Evolutionary conservation across 2,888 invertebrate genomes (phyloP), one percentile per base, ranked within the genome.

Genomic region (Stenolophus ochropezus): DNA sequence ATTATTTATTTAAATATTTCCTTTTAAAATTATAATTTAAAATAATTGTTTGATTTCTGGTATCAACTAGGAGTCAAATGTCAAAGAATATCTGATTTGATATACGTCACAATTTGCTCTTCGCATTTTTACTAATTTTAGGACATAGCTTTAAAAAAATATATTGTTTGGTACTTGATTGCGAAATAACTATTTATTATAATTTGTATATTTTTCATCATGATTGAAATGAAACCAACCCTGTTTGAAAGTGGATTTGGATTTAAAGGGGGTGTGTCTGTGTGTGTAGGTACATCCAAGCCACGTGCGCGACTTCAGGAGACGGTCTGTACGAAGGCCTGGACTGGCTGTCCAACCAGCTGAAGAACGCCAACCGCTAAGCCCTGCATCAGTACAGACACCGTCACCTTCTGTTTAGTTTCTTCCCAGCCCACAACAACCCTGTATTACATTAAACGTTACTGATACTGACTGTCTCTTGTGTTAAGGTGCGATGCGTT

Each of bases 281-380:
- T 56, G 11, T 56, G 4, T 56, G 56, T 20, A 56, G 56, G 56
- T 97, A 97, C 92, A 97, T 97, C 89, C 97, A 97, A 91, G 96
- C 97, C 88, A 97, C 96, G 88, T 99, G 99, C 92, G 99, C 99
- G 91, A 99, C 99, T 86, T 97, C 97, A 89, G 99, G 99, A 86
- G 98, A 99, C 90, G 99, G 99, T 85, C 94, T 99, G 85, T 99
- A 99, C 91, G 99, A 99, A 91, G 99, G 99, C 86, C 95, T 99
- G 87, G 99, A 99, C 92, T 99, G 99, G 99, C 96, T 99, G 90
- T 98, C 98, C 91, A 98, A 98, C 93, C 97, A 98, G 92, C 94
- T 99, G 89, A 99, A 99, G 93, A 98, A 98, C 91, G 96, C 97
- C 91, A 97, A 96, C 93, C 97, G 97, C 94, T 97, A 97, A 94